Conservation (phyloP, 2,113 vertebrate genomes). For the Gopherus flavomarginatus region DNA sequence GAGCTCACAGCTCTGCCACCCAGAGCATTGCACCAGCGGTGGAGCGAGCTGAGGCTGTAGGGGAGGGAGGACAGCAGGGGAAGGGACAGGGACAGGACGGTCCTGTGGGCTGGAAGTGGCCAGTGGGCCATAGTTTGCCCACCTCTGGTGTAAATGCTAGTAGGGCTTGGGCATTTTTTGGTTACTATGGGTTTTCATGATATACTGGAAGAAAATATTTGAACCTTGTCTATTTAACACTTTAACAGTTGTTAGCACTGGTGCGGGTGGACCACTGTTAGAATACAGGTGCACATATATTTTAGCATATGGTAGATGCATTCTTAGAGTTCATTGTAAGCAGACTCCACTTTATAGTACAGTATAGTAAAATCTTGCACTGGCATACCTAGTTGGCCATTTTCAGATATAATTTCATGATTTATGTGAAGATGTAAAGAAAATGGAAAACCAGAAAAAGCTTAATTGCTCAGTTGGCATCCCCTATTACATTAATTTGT, state of each 20-base stretch:
- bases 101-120: too few relatives aligned
- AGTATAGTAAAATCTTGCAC: not conserved
- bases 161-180: not conserved
- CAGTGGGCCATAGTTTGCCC: too few relatives aligned
- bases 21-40: too few relatives aligned
- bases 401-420: not conserved
- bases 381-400: slow-evolving; percentile 15
- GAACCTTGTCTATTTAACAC: not conserved
- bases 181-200: not conserved
- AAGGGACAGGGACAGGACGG: too few relatives aligned
- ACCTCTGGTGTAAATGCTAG: fast-evolving
- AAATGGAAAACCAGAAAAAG: not conserved
- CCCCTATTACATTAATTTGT: slow-evolving; percentile 24
- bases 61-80: too few relatives aligned
- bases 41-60: too few relatives aligned
- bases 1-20: too few relatives aligned
- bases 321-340: slow-evolving; percentile 21
- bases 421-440: not conserved
- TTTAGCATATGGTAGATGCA: not conserved
- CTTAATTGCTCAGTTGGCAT: not conserved
- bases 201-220: not conserved
- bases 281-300: slow-evolving; percentile 27
- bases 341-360: not conserved
- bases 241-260: not conserved
- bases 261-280: slow-evolving; percentile 37